Conservation (phyloP, 2,113 vertebrate genomes). For the Thymallus thymallus region DNA sequence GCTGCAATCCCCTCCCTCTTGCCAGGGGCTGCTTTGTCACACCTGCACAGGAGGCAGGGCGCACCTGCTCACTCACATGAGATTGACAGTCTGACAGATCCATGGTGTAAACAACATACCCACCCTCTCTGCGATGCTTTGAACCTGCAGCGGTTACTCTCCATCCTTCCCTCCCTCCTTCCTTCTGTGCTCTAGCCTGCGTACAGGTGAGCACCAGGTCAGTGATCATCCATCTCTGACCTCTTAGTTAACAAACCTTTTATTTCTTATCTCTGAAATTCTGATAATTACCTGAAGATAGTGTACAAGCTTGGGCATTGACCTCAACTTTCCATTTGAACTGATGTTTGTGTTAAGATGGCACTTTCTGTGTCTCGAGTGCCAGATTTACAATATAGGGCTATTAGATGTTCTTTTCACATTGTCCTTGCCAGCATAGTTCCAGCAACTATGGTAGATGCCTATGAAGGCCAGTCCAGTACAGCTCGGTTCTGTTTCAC, state of each 20-base stretch:
- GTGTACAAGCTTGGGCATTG: no score
- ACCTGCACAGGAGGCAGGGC: conserved; percentile 22
- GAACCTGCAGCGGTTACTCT: background rate
- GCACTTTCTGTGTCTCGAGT: no score
- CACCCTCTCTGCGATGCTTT: conserved; percentile 23
- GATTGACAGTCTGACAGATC: conserved; percentile 13
- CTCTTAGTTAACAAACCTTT: background rate
- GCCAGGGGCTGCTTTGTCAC: background rate
- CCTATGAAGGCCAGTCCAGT: no score
- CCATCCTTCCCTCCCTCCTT: background rate
- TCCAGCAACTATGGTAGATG: no score
- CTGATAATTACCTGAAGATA: background rate
- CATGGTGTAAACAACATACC: background rate
- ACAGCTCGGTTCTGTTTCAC: background rate
- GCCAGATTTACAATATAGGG: no score
- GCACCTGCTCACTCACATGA: conserved; percentile 30
- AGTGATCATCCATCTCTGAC: background rate
- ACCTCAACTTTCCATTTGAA: no score
- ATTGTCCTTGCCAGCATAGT: no score
- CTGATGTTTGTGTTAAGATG: no score
- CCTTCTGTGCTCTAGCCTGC: background rate
- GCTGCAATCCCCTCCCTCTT: background rate
- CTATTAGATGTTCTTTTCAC: no score
- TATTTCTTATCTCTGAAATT: background rate
- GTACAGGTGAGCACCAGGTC: background rate